These are phyloP conservation scores for Borostomias antarcticus DNA, from an alignment of 2,797 vertebrate genomes.

Conservation along the genomic window DNA sequence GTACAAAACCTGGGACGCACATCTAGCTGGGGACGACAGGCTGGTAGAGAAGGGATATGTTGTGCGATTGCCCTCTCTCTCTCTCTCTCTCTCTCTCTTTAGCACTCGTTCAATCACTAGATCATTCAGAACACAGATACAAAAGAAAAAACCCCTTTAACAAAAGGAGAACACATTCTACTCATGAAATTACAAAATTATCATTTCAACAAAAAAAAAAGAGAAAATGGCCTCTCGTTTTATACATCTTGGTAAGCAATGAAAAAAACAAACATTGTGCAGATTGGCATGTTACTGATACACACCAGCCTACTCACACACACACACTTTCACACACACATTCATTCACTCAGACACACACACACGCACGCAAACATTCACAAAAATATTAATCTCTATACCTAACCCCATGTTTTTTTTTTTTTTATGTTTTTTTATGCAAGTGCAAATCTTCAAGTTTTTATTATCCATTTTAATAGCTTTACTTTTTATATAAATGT, in stretches of 20 bases:
- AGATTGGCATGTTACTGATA: constrained; percentile 77
- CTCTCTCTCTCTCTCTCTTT: constrained; percentile 20
- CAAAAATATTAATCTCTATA: constrained; percentile 79
- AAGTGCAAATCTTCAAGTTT: constrained; percentile 89
- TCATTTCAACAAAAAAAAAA: constrained; percentile 59
- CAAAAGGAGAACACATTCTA: constrained; percentile 49
- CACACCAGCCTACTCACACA: constrained; percentile 57
- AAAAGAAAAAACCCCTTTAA: constrained; percentile 44
- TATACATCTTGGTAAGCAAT: constrained; percentile 79
- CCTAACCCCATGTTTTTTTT: constrained; percentile 74
- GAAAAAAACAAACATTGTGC: constrained; percentile 75
- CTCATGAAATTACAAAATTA: constrained; percentile 76
- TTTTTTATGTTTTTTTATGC: constrained; percentile 78
- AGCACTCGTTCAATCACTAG: constrained; percentile 35
- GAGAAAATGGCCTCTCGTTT: constrained; percentile 80
- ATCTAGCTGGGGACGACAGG: constrained; percentile 71
- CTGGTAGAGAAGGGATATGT: constrained; percentile 81
- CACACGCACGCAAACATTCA: constrained; percentile 37
- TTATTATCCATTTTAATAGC: constrained; percentile 78
- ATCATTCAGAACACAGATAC: constrained; percentile 43
- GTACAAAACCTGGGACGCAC: constrained; percentile 71
- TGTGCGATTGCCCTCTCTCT: constrained; percentile 76
- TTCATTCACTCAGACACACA: neutral
- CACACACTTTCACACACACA: constrained; percentile 43
- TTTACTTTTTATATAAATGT: constrained; percentile 82